Percentiles rank a stretch among this genome's conserved stretches.
Conservation (phyloP, 2,888 invertebrate genomes). For the Subacronicta megacephala region DNA sequence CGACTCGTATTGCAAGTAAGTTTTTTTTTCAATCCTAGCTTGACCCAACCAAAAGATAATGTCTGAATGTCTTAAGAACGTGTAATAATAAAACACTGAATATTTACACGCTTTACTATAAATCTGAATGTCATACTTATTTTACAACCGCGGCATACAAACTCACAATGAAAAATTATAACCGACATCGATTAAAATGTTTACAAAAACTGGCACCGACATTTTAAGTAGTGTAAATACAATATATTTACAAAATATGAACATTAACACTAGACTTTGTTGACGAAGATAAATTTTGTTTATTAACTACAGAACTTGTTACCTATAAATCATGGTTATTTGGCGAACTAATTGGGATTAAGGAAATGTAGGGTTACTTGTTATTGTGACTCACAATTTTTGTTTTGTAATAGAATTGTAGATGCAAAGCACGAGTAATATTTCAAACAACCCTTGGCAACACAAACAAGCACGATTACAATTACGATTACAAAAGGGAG, state of each 20-base stretch:
- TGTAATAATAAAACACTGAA: constrained; percentile 37
- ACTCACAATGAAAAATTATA: constrained; percentile 34
- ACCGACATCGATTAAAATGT: constrained; percentile 39
- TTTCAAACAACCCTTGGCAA: neutral
- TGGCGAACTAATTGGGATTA: neutral
- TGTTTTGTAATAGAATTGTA: neutral
- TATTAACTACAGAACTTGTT: constrained; percentile 14
- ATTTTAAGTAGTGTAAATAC: constrained; percentile 33
- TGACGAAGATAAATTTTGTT: constrained; percentile 20
- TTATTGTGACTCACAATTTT: neutral
- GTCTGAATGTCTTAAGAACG: neutral
- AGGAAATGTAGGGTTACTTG: neutral
- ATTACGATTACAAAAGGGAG: too few species aligned
- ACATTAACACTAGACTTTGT: constrained; percentile 10
- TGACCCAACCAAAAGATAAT: too few species aligned
- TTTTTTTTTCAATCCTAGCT: too few species aligned
- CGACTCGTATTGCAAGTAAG: too few species aligned
- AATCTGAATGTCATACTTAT: constrained; percentile 44
- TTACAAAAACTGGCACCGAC: constrained; percentile 48
- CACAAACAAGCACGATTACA: neutral
- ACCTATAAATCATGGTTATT: constrained; percentile 6
- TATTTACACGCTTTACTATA: constrained; percentile 51
- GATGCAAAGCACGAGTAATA: neutral
- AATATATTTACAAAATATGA: constrained; percentile 54
- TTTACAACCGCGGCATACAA: constrained; percentile 40